Evolutionary conservation across 2,888 invertebrate species (phyloP).

Genomic region (Hyposoter dolosus): DNA sequence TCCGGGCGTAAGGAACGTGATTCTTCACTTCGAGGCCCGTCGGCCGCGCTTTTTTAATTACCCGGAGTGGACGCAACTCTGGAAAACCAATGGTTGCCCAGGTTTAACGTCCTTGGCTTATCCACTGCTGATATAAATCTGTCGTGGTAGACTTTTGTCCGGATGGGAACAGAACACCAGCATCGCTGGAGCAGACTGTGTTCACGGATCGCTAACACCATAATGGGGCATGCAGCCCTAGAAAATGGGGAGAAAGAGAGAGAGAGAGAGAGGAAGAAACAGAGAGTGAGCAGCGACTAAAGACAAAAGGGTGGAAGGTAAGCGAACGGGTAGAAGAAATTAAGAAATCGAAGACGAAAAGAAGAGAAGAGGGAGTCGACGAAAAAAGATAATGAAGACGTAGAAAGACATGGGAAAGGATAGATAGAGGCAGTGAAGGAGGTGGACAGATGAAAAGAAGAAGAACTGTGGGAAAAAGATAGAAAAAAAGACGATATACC

Average conservation of each 20-base stretch:
- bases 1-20: constrained; percentile 1
- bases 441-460: not conserved
- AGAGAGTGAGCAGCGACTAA: too few relatives aligned
- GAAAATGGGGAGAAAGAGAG: not conserved
- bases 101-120: constrained; percentile 69
- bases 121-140: constrained; percentile 70
- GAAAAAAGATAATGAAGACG: not conserved
- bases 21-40: not conserved
- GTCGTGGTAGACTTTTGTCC: constrained; percentile 55
- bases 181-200: constrained; percentile 23
- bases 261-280: not conserved
- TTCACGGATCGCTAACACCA: constrained; percentile 34
- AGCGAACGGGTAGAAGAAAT: not conserved
- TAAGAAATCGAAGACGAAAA: not conserved
- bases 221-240: not conserved
- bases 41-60: not conserved
- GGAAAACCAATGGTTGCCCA: not conserved
- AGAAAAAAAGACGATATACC: too few relatives aligned
- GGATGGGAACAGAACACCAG: constrained; percentile 40
- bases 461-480: not conserved
- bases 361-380: not conserved
- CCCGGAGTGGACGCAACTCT: constrained; percentile 1
- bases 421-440: not conserved
- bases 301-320: not conserved
- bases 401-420: not conserved